A percentile compares a stretch with the other conserved stretches of the same genome.
These are phyloP conservation scores for Leptinotarsa haldemani DNA, from an alignment of 2,888 invertebrate species.

Conservation along the genomic window DNA sequence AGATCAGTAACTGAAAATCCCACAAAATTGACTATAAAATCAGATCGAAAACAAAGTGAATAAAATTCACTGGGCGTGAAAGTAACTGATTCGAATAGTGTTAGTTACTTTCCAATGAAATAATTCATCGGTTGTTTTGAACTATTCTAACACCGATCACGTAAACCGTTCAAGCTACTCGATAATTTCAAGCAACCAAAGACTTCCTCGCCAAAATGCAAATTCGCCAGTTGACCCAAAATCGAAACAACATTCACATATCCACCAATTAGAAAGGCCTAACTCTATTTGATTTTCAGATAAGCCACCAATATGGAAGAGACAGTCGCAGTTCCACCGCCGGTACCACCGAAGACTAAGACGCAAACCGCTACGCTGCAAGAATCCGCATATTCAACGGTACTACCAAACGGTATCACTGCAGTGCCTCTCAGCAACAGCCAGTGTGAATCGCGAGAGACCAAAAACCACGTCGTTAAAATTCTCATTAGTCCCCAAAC, in stretches of 20 bases:
- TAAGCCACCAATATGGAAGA: slow-evolving; percentile 65
- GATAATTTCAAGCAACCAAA: neutral
- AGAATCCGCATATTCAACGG: slow-evolving; percentile 64
- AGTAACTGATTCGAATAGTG: too few relatives aligned
- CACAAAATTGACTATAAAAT: too few relatives aligned
- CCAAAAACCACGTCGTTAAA: slow-evolving; percentile 72
- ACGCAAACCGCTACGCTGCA: slow-evolving; percentile 49
- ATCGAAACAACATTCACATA: slow-evolving; percentile 8
- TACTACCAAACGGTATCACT: slow-evolving; percentile 60
- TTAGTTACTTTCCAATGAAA: too few relatives aligned
- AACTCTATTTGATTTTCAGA: slow-evolving; percentile 42
- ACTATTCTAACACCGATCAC: too few relatives aligned
- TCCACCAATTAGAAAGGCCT: slow-evolving; percentile 4
- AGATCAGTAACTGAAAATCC: too few relatives aligned
- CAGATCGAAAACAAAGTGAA: too few relatives aligned
- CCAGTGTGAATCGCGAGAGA: slow-evolving; percentile 56
- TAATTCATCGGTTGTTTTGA: neutral
- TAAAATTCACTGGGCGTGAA: too few relatives aligned
- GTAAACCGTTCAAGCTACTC: too few relatives aligned
- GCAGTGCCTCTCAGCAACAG: slow-evolving; percentile 57
- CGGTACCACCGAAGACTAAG: slow-evolving; percentile 70
- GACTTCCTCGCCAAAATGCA: neutral
- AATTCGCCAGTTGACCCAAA: neutral
- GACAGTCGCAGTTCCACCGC: slow-evolving; percentile 69
- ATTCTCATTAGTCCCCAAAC: slow-evolving; percentile 76